A percentile compares a stretch with the other conserved stretches of the same genome.
phyloP scores from a whole-genome alignment of 2,797 vertebrate genomes.

The Urophycis tenuis region DNA sequence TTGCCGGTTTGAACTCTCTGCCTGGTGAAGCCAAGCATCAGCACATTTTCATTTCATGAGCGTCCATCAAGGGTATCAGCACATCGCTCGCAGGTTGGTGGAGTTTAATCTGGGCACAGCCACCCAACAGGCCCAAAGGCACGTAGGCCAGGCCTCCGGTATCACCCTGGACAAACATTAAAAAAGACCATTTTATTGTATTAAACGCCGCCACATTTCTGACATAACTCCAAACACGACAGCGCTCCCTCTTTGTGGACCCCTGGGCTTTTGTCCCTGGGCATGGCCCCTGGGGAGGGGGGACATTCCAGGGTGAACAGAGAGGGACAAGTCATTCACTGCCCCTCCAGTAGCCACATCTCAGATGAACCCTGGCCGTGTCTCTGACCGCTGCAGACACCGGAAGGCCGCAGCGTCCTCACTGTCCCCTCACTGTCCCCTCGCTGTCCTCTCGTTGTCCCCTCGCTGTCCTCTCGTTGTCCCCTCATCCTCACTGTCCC shows the following conservation, averaged over 20 bases:
- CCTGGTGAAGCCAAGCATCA: too few relatives aligned
- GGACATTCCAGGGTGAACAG: conserved; percentile 47
- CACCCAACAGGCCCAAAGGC: background rate
- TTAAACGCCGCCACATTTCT: background rate
- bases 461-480: too few relatives aligned
- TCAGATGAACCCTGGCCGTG: too few relatives aligned
- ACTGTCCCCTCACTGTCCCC: too few relatives aligned
- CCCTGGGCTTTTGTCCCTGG: conserved; percentile 41
- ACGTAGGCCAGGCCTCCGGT: background rate
- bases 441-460: too few relatives aligned
- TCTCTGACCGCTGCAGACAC: too few relatives aligned
- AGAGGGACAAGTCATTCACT: conserved; percentile 42
- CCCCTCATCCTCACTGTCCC: too few relatives aligned
- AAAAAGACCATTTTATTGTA: background rate
- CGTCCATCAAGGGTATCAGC: too few relatives aligned
- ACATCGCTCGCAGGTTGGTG: background rate
- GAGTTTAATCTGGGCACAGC: background rate
- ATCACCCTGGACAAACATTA: too few relatives aligned
- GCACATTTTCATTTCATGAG: too few relatives aligned
- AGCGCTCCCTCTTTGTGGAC: background rate
- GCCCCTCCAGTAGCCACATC: conserved; percentile 45
- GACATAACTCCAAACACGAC: background rate
- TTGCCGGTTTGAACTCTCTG: background rate
- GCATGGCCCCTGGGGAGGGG: conserved; percentile 32
- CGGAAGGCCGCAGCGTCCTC: too few relatives aligned